Conservation (phyloP, 92 coral and sea anemone genomes). For the Phenganax subtilis region DNA sequence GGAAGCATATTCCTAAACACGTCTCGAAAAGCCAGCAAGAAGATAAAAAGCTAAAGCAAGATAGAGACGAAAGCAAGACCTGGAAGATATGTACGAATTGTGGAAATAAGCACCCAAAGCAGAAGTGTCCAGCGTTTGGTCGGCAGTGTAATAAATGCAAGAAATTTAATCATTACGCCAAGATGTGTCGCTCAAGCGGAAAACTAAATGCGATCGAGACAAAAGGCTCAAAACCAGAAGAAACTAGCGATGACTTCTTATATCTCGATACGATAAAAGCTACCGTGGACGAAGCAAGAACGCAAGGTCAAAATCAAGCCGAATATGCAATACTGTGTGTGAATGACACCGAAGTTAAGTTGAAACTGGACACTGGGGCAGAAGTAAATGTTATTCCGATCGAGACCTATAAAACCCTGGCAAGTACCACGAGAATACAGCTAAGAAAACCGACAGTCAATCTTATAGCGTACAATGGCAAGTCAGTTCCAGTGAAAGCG, state of each 20-base stretch:
- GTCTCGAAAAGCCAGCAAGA: not conserved
- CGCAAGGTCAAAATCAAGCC: not conserved
- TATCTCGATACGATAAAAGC: slow-evolving; percentile 12
- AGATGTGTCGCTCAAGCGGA: slow-evolving; percentile 4
- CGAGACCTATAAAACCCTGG: slow-evolving; percentile 6
- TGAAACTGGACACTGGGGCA: slow-evolving; percentile 44
- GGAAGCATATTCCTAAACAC: not conserved
- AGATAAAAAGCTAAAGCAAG: not conserved
- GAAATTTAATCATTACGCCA: not conserved
- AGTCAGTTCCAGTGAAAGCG: slow-evolving; percentile 42
- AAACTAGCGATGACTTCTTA: not conserved
- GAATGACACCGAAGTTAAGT: slow-evolving; percentile 17
- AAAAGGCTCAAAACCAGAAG: not conserved
- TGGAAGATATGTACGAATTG: not conserved
- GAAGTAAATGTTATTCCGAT: slow-evolving; percentile 40
- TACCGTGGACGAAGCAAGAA: slow-evolving; percentile 5
- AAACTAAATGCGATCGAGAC: not conserved
- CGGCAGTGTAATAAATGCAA: slow-evolving; percentile 8
- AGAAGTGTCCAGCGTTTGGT: not conserved
- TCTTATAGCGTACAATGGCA: slow-evolving; percentile 38
- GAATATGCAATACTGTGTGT: slow-evolving; percentile 36
- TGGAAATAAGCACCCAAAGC: not conserved
- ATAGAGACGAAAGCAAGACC: not conserved
- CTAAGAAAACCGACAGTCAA: slow-evolving; percentile 29
- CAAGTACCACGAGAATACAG: slow-evolving; percentile 23